phyloP scores from a whole-genome alignment of 2,888 invertebrate species.

The Trachelus stipa region DNA sequence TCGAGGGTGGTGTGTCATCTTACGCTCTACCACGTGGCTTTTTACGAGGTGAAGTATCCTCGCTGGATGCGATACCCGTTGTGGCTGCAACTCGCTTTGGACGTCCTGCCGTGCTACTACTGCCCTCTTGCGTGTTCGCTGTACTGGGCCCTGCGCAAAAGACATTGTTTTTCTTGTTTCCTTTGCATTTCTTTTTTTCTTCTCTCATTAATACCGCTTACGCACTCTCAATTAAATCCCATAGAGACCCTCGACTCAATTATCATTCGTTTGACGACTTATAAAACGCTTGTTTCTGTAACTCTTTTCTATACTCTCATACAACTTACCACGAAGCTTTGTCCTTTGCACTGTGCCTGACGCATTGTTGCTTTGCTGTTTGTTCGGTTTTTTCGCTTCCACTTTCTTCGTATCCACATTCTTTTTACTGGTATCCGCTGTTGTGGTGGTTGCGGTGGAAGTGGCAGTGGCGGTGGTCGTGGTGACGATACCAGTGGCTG shows the following conservation, averaged over 20 bases:
- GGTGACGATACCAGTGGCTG: conserved; percentile 29
- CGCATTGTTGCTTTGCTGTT: conserved; percentile 45
- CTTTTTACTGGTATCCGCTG: conserved; percentile 44
- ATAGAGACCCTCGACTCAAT: not conserved
- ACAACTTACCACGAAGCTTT: conserved; percentile 53
- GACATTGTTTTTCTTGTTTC: conserved; percentile 17
- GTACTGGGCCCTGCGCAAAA: conserved; percentile 2
- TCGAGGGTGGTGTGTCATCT: conserved; percentile 41
- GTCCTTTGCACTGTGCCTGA: conserved; percentile 46
- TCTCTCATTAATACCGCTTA: conserved; percentile 3
- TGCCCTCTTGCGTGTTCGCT: conserved; percentile 36
- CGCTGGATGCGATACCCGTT: conserved; percentile 41
- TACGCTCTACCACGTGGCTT: conserved; percentile 61
- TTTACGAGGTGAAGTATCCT: conserved; percentile 56
- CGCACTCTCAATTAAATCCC: conserved; percentile 7
- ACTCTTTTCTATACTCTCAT: not conserved
- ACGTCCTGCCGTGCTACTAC: conserved; percentile 50
- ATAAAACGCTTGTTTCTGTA: not conserved
- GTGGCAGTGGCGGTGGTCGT: conserved; percentile 29
- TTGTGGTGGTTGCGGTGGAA: conserved; percentile 25
- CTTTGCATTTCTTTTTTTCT: conserved; percentile 5
- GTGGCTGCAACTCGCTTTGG: conserved; percentile 54
- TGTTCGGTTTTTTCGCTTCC: conserved; percentile 41
- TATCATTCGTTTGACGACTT: not conserved
- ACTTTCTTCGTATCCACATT: conserved; percentile 49